Base-by-base conservation (phyloP, 2,113 vertebrate genomes). In the Burhinus bistriatus region DNA sequence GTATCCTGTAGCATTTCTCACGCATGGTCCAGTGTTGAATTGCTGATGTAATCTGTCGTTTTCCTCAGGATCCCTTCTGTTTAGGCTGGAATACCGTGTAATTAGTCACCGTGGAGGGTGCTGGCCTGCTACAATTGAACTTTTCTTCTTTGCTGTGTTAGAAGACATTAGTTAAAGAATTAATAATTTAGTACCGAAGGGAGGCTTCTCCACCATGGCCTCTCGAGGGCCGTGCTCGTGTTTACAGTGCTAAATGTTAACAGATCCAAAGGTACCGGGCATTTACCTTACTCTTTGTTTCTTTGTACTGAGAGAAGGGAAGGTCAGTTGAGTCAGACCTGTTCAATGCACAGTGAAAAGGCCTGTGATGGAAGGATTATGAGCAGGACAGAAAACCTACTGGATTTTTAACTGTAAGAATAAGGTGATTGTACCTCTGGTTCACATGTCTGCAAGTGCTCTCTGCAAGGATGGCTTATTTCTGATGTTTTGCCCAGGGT, bases 21-120 rank as follows among this genome's bases (percentile, higher is more conserved):
- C 1, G 9, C 2, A 0, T 7, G 18, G 25, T 30, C 21, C 38
- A 13, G 27, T 6, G 29, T 4, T 66, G 82, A n/a, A 10, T 11
- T 65, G 55, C 16, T 42, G n/a, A 4, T 51, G 26, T 11, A 14
- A 52, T 9, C 22, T 40, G 17, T 55, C 77, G 38, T 32, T 79
- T 71, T 87, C 44, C 59, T 78, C 22, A 45, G 58, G 68, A 25
- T 25, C n/a, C 2, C 12, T 77, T 85, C 54, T 61, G 9, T 21
- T 84, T 5, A n/a, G 54, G 12, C 40, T 87, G 49, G 38, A 30
- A 77, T 77, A 34, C 21, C 34, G 22, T 52, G 19, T 65, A 29
- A 3, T 27, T 64, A 15, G 6, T 77, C 32, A 7, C 38, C 5
- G 3, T 3, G 38, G 62, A 54, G 7, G 30, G 19, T 79, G 38